Conservation (phyloP, 1,140 invertebrate species). For the Matsumurasca onukii region DNA sequence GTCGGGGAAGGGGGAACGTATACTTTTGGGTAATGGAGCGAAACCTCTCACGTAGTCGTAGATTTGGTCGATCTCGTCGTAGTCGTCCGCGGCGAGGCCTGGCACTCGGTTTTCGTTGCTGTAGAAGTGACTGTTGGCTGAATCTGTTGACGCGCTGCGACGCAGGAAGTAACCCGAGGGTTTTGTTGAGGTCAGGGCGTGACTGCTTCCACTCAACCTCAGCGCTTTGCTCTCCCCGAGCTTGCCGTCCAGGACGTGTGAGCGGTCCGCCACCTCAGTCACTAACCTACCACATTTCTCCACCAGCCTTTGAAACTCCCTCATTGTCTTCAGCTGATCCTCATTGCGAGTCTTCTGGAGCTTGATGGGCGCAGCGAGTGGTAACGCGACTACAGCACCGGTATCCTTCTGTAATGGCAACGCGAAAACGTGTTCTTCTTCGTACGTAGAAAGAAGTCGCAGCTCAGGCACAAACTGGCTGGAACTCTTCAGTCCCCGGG, state of each 20-base stretch:
- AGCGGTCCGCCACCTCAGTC: conserved; percentile 79
- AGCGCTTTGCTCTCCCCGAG: conserved; percentile 55
- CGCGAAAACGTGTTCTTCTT: conserved; percentile 81
- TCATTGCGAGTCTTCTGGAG: conserved; percentile 81
- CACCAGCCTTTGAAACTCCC: conserved; percentile 77
- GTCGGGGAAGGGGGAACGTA: conserved; percentile 64
- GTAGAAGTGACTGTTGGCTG: conserved; percentile 56
- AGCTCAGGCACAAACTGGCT: conserved; percentile 77
- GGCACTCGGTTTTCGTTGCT: conserved; percentile 50
- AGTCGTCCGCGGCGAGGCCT: conserved; percentile 64
- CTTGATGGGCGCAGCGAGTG: conserved; percentile 82
- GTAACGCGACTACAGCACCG: conserved; percentile 75
- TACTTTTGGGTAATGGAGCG: conserved; percentile 80
- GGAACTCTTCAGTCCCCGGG: conserved; percentile 73
- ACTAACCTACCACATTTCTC: conserved; percentile 77
- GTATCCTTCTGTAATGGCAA: conserved; percentile 78
- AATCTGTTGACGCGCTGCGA: conserved; percentile 72
- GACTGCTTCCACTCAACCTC: conserved; percentile 33
- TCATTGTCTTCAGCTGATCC: conserved; percentile 72
- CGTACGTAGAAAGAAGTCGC: conserved; percentile 78
- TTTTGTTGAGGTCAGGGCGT: conserved; percentile 53
- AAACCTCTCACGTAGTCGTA: conserved; percentile 94
- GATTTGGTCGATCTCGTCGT: conserved; percentile 95
- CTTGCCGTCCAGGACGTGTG: conserved; percentile 72
- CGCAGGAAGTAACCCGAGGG: conserved; percentile 63